Conservation (phyloP, 2,113 vertebrate genomes). For the Psilopogon haemacephalus region DNA sequence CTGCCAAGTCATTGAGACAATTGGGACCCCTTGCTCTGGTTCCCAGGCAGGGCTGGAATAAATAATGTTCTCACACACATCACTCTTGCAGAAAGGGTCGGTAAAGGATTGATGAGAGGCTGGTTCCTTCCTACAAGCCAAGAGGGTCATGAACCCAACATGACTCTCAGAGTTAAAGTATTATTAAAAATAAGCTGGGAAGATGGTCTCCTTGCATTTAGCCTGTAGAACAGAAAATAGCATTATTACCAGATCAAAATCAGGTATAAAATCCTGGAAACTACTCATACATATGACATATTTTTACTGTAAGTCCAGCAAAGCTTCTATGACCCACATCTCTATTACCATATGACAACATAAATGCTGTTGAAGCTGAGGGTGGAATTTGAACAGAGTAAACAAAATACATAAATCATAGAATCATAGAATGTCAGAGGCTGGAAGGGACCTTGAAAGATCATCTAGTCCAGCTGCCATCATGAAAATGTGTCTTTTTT, state of each 20-base stretch:
- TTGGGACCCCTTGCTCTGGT: rapidly evolving
- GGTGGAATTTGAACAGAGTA: not conserved
- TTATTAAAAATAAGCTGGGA: not conserved
- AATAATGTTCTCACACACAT: rapidly evolving
- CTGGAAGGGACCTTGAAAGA: too few species aligned
- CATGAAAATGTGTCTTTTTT: too few species aligned
- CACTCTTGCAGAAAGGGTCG: not conserved
- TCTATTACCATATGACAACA: not conserved
- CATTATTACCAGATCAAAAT: not conserved
- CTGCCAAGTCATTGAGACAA: not conserved
- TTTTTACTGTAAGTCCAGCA: not conserved
- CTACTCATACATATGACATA: not conserved
- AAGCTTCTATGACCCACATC: not conserved
- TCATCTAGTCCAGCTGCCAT: too few species aligned
- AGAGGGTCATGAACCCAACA: not conserved
- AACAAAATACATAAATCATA: not conserved
- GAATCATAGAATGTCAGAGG: too few species aligned
- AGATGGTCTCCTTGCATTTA: not conserved
- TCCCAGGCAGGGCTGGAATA: not conserved
- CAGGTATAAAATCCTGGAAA: conserved; percentile 12
- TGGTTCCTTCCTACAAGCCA: not conserved
- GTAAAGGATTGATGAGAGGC: not conserved
- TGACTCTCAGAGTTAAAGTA: not conserved
- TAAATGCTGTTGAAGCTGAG: not conserved
- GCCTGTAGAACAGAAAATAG: not conserved